Base-by-base conservation (phyloP, 2,113 vertebrate genomes). In the Arenaria interpres region DNA sequence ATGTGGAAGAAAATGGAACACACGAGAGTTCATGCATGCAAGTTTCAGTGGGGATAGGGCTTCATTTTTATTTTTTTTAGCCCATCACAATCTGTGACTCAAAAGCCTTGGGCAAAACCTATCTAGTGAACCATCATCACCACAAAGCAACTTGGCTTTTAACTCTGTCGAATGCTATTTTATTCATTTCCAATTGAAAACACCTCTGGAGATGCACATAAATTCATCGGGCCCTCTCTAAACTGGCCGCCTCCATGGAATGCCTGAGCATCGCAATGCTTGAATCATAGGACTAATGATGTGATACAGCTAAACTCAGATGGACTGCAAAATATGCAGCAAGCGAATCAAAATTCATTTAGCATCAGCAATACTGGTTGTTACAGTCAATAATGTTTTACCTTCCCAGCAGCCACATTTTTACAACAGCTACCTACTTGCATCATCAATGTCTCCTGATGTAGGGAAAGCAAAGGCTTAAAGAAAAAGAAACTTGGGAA, bases 101-200 rank as follows among this genome's bases (percentile, higher is more conserved):
- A 84, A 76, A 91, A 90, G 93, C 89, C 90, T 71, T 62, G 87
- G 74, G 62, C 45, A 92, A 94, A 85, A 85, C 86, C 90, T 64
- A 20, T 73, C 75, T 69, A 68, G 54, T 95, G 95, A 94, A 80
- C 83, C 93, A 93, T 95, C 33, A 45, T 14, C 63, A 81, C 64
- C 62, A 88, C 90, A 95, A 91, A 91, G 63, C 18, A 56, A 91
- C 85, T 94, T 85, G 76, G 85, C 88, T 86, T 95, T 88, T 81
- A 88, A 84, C 89, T 88, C 89, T 91, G 82, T 96, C 89, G 90
- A 94, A 94, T 46, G 84, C 60, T 87, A 91, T 89, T 82, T 92
- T 56, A 85, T 63, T 93, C 83, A 76, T 96, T 94, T 95, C 96
- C 93, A 93, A 91, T 48, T 89, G 77, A 88, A 88, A 78, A 91